phyloP scores from a whole-genome alignment of 2,797 vertebrate species.

The Pseudocheirus occidentalis region DNA sequence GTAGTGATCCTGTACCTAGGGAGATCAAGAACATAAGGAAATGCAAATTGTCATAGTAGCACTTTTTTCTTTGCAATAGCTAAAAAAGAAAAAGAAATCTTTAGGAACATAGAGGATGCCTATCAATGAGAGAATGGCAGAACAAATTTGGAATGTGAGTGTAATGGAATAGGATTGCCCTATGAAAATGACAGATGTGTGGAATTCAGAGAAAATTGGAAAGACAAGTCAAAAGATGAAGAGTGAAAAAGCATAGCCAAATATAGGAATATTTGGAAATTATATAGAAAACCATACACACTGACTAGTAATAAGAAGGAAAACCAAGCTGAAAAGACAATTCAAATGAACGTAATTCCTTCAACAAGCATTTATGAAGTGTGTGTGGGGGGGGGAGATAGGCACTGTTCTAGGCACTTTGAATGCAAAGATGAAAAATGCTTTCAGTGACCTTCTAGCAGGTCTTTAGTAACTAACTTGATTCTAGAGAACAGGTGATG shows the following conservation, averaged over 20 bases:
- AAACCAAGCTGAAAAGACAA: background rate
- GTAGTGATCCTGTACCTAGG: background rate
- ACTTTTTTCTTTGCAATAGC: background rate
- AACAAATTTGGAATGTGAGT: background rate
- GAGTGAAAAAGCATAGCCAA: background rate
- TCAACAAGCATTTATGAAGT: background rate
- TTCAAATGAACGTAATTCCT: background rate
- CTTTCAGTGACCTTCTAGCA: background rate
- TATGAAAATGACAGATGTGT: background rate
- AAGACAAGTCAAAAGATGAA: background rate
- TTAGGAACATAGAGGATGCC: background rate
- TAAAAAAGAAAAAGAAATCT: background rate
- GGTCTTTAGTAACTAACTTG: background rate
- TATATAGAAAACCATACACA: background rate
- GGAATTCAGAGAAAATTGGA: background rate
- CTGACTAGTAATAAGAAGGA: background rate
- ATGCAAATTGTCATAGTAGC: background rate
- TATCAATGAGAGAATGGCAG: background rate
- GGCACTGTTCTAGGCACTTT: background rate
- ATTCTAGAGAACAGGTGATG: background rate
- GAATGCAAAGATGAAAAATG: background rate
- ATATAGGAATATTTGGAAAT: too few relatives aligned
- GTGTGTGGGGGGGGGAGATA: background rate
- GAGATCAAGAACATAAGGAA: background rate
- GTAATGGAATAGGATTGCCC: background rate